Conservation (phyloP, 2,113 vertebrate species). For the Syrrhaptes paradoxus region DNA sequence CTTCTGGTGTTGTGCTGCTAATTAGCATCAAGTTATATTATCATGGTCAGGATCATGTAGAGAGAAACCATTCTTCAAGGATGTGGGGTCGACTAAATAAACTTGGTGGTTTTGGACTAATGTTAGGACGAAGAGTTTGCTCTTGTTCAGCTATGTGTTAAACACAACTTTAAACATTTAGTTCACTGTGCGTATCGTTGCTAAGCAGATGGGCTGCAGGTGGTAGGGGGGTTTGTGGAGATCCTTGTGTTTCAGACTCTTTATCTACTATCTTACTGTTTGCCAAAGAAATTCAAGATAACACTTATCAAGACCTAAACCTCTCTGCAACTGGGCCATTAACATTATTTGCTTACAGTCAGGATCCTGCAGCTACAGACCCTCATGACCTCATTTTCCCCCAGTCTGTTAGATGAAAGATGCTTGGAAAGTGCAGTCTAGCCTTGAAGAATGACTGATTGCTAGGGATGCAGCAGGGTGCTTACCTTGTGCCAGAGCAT, state of each 20-base stretch:
- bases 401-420: background rate
- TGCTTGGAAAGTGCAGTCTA: background rate
- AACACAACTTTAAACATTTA: background rate
- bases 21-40: background rate
- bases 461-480: background rate
- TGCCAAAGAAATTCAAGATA: background rate
- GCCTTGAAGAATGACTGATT: background rate
- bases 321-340: background rate
- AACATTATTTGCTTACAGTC: background rate
- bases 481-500: background rate
- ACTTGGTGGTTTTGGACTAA: background rate
- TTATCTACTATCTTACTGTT: background rate
- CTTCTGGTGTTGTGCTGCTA: background rate
- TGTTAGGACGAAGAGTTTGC: background rate
- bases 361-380: background rate
- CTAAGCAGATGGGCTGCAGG: slow-evolving; percentile 21
- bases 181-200: background rate
- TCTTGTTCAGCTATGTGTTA: background rate
- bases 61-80: background rate
- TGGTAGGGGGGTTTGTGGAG: slow-evolving; percentile 13
- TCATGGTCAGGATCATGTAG: background rate
- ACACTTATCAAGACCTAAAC: background rate
- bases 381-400: background rate
- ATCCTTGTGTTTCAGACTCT: background rate
- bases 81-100: background rate